phyloP scores from a whole-genome alignment of 2,888 invertebrate genomes.

The Neuroscelio doddi region DNA sequence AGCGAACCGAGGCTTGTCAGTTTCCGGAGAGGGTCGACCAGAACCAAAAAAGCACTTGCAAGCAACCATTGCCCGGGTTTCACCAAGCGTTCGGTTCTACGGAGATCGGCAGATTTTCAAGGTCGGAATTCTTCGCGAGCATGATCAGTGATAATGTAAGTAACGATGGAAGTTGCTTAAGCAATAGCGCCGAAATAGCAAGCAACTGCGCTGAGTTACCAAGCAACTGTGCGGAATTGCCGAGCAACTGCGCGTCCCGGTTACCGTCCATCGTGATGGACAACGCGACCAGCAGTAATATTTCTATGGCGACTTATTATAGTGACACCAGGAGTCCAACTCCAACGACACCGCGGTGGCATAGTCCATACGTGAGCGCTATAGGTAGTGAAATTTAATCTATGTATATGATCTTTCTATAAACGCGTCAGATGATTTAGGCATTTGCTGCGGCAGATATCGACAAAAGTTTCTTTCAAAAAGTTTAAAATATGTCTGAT shows the following conservation, averaged over 20 bases:
- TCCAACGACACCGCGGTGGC: constrained; percentile 62
- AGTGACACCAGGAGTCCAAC: constrained; percentile 50
- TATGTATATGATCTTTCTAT: not conserved
- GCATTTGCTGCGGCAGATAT: no score
- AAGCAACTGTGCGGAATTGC: constrained; percentile 22
- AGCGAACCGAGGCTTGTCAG: constrained; percentile 17
- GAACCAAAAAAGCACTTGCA: constrained; percentile 49
- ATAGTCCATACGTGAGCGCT: constrained; percentile 66
- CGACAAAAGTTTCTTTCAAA: no score
- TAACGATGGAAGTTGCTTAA: constrained; percentile 46
- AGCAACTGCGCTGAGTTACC: constrained; percentile 29
- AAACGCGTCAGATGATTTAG: no score
- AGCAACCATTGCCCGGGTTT: constrained; percentile 82
- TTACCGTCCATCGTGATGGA: constrained; percentile 35
- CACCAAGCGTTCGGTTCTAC: constrained; percentile 91
- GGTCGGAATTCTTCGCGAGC: constrained; percentile 78
- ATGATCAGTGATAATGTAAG: constrained; percentile 74
- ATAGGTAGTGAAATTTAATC: constrained; percentile 67
- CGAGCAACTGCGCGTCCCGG: constrained; percentile 22
- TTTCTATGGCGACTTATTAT: constrained; percentile 48
- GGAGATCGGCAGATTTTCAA: constrained; percentile 87
- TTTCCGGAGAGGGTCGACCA: constrained; percentile 51
- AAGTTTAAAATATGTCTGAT: no score
- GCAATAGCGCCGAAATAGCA: constrained; percentile 17
- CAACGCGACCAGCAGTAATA: constrained; percentile 23